phyloP scores from a whole-genome alignment of 2,888 invertebrate genomes.

The Mechanitis mazaeus region DNA sequence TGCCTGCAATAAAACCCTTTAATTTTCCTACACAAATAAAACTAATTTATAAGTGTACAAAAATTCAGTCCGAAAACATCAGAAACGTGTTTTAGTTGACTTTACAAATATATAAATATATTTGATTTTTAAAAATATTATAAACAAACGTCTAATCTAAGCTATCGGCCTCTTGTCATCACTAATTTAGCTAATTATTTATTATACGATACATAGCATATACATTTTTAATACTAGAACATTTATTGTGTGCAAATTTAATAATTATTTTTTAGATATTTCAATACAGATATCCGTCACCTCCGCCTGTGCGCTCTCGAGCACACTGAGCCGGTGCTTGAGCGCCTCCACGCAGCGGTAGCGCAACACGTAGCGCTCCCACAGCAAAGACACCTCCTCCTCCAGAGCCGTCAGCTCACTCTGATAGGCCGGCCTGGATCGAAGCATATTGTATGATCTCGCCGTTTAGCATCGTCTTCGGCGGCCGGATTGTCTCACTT shows the following conservation, averaged over 20 bases:
- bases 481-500: slow-evolving; percentile 69
- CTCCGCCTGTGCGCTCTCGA: slow-evolving; percentile 85
- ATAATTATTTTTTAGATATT: neutral
- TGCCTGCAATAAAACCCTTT: slow-evolving; percentile 60
- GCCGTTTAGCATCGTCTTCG: too few relatives aligned
- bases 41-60: too few relatives aligned
- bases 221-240: too few relatives aligned
- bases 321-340: slow-evolving; percentile 89
- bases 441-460: neutral
- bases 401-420: slow-evolving; percentile 96
- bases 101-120: too few relatives aligned
- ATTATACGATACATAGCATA: neutral
- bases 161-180: too few relatives aligned
- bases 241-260: too few relatives aligned
- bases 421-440: slow-evolving; percentile 91
- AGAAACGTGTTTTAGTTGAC: too few relatives aligned
- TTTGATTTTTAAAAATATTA: too few relatives aligned
- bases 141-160: too few relatives aligned
- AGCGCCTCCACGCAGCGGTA: slow-evolving; percentile 92
- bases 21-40: too few relatives aligned
- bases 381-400: slow-evolving; percentile 87
- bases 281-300: slow-evolving; percentile 32
- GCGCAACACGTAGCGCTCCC: slow-evolving; percentile 91
- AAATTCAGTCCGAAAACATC: too few relatives aligned
- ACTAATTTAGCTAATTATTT: neutral